Conservation (phyloP, 2,113 vertebrate genomes). For the Steatornis caripensis region DNA sequence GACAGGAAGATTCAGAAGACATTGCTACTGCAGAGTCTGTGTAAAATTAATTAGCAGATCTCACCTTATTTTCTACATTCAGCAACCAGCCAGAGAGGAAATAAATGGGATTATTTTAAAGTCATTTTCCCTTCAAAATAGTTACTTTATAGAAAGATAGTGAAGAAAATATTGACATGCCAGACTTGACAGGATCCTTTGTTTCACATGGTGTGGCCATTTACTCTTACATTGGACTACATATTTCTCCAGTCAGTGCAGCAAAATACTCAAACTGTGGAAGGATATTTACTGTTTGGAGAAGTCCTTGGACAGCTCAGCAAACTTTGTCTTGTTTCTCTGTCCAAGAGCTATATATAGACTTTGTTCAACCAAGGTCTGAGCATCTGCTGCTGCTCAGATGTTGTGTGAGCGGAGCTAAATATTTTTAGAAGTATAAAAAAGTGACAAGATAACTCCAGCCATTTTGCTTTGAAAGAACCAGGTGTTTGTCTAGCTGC, state of each 20-base stretch:
- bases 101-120: not conserved
- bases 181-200: not conserved
- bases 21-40: not conserved
- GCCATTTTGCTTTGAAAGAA: not conserved
- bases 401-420: not conserved
- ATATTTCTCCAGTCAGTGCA: not conserved
- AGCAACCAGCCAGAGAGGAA: not conserved
- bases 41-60: not conserved
- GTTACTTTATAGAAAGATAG: not conserved
- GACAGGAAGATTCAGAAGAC: not conserved
- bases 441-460: not conserved
- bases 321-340: not conserved
- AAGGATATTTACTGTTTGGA: not conserved
- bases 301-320: constrained; percentile 1
- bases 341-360: not conserved
- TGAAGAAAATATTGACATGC: not conserved
- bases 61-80: not conserved
- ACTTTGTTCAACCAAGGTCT: not conserved
- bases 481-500: not conserved
- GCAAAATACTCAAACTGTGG: not conserved
- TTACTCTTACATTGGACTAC: not conserved
- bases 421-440: not conserved
- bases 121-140: not conserved
- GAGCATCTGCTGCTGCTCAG: not conserved
- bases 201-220: not conserved